Evolutionary conservation across 2,888 invertebrate genomes (phyloP), one percentile per base, ranked within the genome.

Genomic region (Dilophus febrilis): DNA sequence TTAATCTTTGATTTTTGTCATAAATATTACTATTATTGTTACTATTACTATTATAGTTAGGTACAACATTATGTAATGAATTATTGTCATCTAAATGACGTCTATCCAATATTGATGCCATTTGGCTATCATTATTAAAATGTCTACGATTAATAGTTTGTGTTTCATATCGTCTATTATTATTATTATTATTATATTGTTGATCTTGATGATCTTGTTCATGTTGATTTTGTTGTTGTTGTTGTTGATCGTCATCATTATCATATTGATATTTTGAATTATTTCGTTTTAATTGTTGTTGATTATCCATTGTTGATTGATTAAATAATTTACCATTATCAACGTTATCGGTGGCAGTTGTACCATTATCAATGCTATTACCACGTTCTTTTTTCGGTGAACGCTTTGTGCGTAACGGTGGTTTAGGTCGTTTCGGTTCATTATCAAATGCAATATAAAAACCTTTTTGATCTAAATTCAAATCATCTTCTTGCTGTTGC

Each of bases 371-470:
- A 38, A 52, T 40, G 40, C 61, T 59, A n/a, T n/a, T n/a, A n/a
- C n/a, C n/a, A 38, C 62, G 55, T 50, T 84, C 83, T 59, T 84
- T 85, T 54, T 80, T 79, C 1, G 85, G 84, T 6, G 84, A 84
- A 42, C 76, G 71, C 56, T 84, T 85, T 42, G 70, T 70, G 47
- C 88, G 67, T 39, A 90, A 64, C 13, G 86, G 85, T 2, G 90
- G 91, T 59, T 91, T 91, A 13, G 88, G 86, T 53, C 87, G 70
- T 56, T 84, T 85, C 13, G 88, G 87, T 51, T 78, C 85, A 57
- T 83, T 79, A 56, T 90, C 90, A 57, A 94, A 90, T 38, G 88
- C 85, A 55, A 94, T 87, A 61, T 92, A 92, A 65, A 94, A 94
- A 26, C 86, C 85, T 59, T 86, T 84, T 57, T 85, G 82, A 44